Evolutionary conservation across 2,113 vertebrate genomes (phyloP).

Genomic region (Dicerorhinus sumatrensis): DNA sequence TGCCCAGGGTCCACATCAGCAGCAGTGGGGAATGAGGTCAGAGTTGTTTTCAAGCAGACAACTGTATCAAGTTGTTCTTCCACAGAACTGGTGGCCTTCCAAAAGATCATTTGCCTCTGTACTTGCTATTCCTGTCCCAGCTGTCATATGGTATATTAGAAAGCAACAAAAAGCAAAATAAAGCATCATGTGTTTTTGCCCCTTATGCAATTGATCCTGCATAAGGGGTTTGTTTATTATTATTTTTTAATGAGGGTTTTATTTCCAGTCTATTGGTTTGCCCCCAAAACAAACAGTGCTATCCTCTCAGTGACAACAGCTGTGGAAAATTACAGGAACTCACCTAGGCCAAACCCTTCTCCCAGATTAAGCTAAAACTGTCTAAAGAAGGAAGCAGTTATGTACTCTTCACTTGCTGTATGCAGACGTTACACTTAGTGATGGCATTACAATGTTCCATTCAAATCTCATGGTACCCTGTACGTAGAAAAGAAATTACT

Average conservation of each 20-base stretch:
- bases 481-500: background rate
- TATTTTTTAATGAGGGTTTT: background rate
- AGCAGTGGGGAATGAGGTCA: background rate
- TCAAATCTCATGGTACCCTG: background rate
- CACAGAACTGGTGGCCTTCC: background rate
- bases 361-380: background rate
- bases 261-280: background rate
- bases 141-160: background rate
- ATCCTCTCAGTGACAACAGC: background rate
- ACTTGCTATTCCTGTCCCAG: background rate
- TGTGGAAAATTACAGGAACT: background rate
- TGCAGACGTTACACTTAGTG: background rate
- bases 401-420: background rate
- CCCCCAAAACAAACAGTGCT: background rate
- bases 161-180: background rate
- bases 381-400: background rate
- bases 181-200: background rate
- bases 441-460: background rate
- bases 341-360: background rate
- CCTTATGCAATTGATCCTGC: background rate
- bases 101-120: background rate
- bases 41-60: background rate
- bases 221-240: background rate
- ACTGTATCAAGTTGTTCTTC: background rate
- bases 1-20: background rate